Evolutionary conservation across 1,140 invertebrate species (phyloP), one percentile per base, ranked within the genome.

Genomic region (Ganaspis sp.): DNA sequence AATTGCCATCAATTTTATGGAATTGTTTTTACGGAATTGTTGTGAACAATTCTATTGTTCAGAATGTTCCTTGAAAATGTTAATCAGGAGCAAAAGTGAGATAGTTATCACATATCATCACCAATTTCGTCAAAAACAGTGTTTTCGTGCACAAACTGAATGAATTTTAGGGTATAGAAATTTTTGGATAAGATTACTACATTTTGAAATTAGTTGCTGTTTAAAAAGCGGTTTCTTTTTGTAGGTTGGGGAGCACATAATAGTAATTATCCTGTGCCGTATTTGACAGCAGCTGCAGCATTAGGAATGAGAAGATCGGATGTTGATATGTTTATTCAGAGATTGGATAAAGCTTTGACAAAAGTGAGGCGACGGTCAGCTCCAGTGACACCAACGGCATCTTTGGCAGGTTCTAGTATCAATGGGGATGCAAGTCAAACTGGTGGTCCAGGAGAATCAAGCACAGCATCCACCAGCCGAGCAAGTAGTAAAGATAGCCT

Each of bases 261-360:
- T 77, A 92, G 93, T 82, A 92, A 91, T 81, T 94, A 94, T 85
- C 92, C 93, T 29, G 89, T 90, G 72, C 91, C 93, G 19, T 96
- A 96, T 85, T 88, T 96, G 54, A 96, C 95, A 19, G 95, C 94
- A 58, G 95, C 95, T 19, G 94, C 94, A 15, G 92, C 94, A 21
- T 90, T 96, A 72, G 95, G 95, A n/a, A 94, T 95, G 92, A 93
- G 92, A 45, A 92, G 92, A 81, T 85, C 88, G 4, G 95, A 96
- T 79, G 92, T 95, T 17, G 94, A 95, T 83, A 82, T 90, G 23
- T 95, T 96, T 88, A 89, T 95, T 37, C 92, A 93, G 75, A 90
- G 93, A 83, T 88, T 96, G 42, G 92, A 94, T 77, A 94, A 95
- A 85, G 92, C 91, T 37, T 76, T 93, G 70, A 89, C 87, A 23